phyloP scores from a whole-genome alignment of 1,140 invertebrate species.

The Solenopsis invicta region DNA sequence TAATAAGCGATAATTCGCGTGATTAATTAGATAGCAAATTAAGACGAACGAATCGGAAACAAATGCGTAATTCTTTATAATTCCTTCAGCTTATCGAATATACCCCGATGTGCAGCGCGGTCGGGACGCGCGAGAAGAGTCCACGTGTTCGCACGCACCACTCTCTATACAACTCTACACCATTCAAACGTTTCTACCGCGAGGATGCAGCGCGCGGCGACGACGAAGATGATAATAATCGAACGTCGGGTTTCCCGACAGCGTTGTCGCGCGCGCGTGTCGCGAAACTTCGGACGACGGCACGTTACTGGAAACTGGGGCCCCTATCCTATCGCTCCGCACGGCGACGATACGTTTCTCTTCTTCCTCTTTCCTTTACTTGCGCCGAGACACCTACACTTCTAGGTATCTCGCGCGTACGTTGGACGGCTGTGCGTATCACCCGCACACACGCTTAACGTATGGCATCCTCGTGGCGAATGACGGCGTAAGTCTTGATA shows the following conservation, averaged over 20 bases:
- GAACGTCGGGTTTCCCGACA: background rate
- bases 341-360: constrained; percentile 53
- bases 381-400: constrained; percentile 23
- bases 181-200: background rate
- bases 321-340: constrained; percentile 41
- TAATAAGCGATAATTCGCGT: background rate
- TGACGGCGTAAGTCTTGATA: constrained; percentile 53
- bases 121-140: background rate
- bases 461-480: constrained; percentile 13
- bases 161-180: background rate
- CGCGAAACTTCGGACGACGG: constrained; percentile 41
- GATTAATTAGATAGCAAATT: background rate
- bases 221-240: background rate
- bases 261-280: background rate
- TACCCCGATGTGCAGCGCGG: background rate
- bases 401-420: constrained; percentile 9
- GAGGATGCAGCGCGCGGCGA: background rate
- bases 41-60: background rate
- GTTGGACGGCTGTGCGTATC: constrained; percentile 7
- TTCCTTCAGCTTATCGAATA: background rate
- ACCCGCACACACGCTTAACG: constrained; percentile 10
- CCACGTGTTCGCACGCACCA: background rate
- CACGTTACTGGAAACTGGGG: constrained; percentile 62
- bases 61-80: background rate
- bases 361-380: constrained; percentile 43